Base-by-base conservation (phyloP, 2,888 invertebrate genomes). In the Nysson spinosus region DNA sequence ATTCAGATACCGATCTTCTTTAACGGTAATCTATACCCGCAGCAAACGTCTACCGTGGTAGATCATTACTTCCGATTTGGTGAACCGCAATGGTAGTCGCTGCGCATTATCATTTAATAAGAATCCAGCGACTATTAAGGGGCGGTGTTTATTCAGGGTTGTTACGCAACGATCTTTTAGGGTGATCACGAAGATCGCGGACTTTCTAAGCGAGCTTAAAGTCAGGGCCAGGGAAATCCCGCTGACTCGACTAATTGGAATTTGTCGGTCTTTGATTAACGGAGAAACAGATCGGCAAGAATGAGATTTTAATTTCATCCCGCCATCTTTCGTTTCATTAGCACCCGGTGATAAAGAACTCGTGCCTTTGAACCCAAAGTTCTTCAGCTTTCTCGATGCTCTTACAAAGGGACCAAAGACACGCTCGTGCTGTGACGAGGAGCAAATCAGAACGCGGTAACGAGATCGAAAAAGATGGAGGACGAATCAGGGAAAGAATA, bases 1-100 rank as follows among this genome's bases (percentile, higher is more conserved):
- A 70, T 69, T 50, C 61, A 46, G 71, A 71, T 71, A 69, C 69
- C 69, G 55, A 71, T 71, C 71, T 69, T 57, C 61, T 57, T 69
- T 69, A 71, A 71, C 71, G 71, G 71, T 71, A 61, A 65, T 63
- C 57, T 51, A 64, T 63, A 63, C 60, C 55, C 47, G 14, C 57
- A 65, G 63, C 62, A 62, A 47, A 20, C 60, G 44, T 46, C 50
- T 44, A 32, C 26, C 35, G 46, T 49, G 56, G 19, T 34, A 60
- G 56, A 64, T 62, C 52, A 65, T 64, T 65, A 57, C 56, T 50
- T 43, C 19, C 46, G 68, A 52, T 57, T 47, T 42, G 46, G 44
- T 32, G 49, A 55, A 61, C 49, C 55, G 39, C 35, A 35, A 34
- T 47, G 39, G 43, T 55, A 40, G 43, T 40, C 20, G 9, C 28